Evolutionary conservation across 1,140 invertebrate species (phyloP).

Genomic region (Pseudomyrmex concolor): DNA sequence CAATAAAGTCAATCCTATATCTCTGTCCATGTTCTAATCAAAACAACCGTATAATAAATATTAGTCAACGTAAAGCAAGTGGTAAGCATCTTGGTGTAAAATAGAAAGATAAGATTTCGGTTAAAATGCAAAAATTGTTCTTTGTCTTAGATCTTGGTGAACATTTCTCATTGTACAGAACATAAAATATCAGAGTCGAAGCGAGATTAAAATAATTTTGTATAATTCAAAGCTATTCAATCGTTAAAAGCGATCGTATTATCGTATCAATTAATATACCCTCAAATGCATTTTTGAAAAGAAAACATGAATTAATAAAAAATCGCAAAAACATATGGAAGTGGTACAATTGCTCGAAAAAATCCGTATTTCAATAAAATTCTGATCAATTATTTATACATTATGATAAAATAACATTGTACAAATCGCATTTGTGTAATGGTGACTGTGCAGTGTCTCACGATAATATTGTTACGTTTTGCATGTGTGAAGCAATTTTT

Average conservation of each 20-base stretch:
- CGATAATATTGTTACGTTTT: background rate
- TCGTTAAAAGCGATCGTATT: background rate
- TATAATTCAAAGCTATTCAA: background rate
- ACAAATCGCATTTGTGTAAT: background rate
- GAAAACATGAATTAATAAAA: background rate
- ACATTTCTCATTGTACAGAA: background rate
- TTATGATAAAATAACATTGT: background rate
- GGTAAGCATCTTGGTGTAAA: background rate
- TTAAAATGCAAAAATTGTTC: background rate
- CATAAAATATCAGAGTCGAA: background rate
- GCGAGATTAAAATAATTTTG: too few species aligned
- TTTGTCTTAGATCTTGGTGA: background rate
- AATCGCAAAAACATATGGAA: background rate
- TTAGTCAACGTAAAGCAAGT: background rate
- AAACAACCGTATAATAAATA: constrained; percentile 51
- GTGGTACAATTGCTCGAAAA: background rate
- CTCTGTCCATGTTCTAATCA: constrained; percentile 20
- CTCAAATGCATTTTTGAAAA: background rate
- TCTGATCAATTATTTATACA: background rate
- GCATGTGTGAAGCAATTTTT: background rate
- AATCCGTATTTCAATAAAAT: constrained; percentile 4
- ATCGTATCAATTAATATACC: background rate
- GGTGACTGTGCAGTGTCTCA: background rate
- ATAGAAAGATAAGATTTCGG: background rate
- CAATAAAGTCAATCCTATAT: background rate